Evolutionary conservation across 2,888 invertebrate genomes (phyloP).

Genomic region (Thecophora atra): DNA sequence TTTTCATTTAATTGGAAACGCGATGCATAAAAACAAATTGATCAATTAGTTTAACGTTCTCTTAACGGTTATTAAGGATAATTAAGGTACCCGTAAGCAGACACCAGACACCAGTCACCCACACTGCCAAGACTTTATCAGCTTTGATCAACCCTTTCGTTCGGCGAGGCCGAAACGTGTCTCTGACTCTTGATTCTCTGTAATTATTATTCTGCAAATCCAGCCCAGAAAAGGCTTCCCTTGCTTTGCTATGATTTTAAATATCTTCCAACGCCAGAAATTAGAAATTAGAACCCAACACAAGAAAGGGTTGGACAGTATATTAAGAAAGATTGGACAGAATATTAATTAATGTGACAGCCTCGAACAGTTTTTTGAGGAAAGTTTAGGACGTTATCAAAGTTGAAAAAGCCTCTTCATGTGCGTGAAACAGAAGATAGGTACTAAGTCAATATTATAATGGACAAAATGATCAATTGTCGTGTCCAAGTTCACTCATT

Average conservation of each 20-base stretch:
- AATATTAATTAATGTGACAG: too few species aligned
- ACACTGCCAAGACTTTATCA: background rate
- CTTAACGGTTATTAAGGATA: background rate
- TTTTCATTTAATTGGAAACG: constrained; percentile 18
- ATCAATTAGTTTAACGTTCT: constrained; percentile 12
- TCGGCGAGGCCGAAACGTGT: background rate
- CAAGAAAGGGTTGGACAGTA: too few species aligned
- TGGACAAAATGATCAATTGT: too few species aligned
- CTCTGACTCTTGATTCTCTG: background rate
- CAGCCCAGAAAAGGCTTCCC: background rate
- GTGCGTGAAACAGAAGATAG: too few species aligned
- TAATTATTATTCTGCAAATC: constrained; percentile 9
- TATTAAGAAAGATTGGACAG: too few species aligned
- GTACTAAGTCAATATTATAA: too few species aligned
- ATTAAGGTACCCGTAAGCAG: background rate
- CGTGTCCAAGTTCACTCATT: too few species aligned
- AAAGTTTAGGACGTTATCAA: too few species aligned
- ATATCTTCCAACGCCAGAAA: background rate
- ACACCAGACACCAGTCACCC: background rate
- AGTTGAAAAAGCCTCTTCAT: too few species aligned
- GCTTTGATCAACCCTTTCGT: background rate
- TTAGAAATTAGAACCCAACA: background rate
- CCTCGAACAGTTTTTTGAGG: too few species aligned
- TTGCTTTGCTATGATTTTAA: background rate
- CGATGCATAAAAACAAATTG: constrained; percentile 30